Conservation (phyloP, 2,888 invertebrate species). For the Tipula lateralis region DNA sequence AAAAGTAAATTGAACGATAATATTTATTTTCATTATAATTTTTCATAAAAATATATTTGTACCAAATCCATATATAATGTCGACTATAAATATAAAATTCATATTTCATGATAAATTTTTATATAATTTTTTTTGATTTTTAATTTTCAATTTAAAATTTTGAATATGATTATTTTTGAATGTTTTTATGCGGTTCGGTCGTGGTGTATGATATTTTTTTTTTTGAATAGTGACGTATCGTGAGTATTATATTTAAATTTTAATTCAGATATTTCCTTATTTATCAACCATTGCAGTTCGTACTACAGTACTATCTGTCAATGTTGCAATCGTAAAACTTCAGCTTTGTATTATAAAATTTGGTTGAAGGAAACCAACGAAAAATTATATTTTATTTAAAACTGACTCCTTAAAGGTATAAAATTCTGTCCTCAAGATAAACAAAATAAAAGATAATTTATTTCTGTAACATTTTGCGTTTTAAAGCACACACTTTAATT, state of each 20-base stretch:
- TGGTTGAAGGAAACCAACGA: neutral
- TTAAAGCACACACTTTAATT: neutral
- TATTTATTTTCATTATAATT: constrained; percentile 1
- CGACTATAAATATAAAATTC: neutral
- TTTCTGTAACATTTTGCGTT: neutral
- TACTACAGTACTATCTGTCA: too few relatives aligned
- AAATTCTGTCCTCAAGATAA: neutral
- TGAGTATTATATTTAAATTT: neutral
- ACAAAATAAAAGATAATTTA: neutral
- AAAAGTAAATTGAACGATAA: neutral
- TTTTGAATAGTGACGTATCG: neutral
- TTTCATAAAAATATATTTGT: neutral
- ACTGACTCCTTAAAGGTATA: neutral
- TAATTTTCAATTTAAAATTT: neutral
- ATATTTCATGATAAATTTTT: neutral
- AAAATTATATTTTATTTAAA: neutral
- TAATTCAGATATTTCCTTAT: too few relatives aligned
- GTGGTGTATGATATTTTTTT: neutral
- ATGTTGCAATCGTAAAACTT: too few relatives aligned
- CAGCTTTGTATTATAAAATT: too few relatives aligned
- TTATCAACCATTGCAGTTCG: too few relatives aligned
- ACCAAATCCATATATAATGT: neutral
- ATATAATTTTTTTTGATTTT: neutral
- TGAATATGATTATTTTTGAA: neutral
- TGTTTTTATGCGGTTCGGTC: neutral